Evolutionary conservation across 2,113 vertebrate species (phyloP).

Genomic region (Ceyx margarethae): DNA sequence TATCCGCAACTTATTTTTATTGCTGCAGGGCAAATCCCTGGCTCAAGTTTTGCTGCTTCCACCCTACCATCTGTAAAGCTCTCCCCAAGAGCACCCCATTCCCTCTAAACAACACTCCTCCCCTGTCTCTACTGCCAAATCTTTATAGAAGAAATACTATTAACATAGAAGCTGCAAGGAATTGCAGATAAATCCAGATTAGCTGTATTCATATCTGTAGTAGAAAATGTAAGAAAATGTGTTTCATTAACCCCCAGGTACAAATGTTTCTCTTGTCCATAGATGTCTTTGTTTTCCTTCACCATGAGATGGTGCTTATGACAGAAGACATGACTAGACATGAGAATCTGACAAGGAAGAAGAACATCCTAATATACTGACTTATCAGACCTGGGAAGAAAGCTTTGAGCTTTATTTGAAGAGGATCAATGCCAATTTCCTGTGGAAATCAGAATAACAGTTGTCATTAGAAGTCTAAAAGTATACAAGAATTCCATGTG

Average conservation of each 20-base stretch:
- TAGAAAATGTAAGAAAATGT: neutral
- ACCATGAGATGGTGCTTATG: neutral
- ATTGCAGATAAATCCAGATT: neutral
- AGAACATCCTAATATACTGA: neutral
- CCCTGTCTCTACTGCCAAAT: neutral
- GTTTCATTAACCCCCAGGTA: neutral
- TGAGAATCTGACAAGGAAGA: neutral
- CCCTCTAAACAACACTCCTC: neutral
- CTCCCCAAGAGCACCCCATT: neutral
- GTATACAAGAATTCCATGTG: neutral
- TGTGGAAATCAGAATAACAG: neutral
- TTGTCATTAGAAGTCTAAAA: neutral
- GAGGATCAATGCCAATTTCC: neutral
- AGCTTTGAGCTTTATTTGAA: neutral
- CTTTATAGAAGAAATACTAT: neutral
- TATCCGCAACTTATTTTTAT: neutral
- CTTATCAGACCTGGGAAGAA: neutral
- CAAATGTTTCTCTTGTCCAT: neutral
- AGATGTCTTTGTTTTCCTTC: neutral
- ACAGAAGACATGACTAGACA: neutral
- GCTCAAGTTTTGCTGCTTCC: neutral
- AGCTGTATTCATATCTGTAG: neutral
- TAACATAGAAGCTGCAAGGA: neutral
- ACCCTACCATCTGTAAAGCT: neutral
- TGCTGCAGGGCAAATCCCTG: neutral